Evolutionary conservation across 2,888 invertebrate genomes (phyloP).

Genomic region (Rhabditoides inermis): DNA sequence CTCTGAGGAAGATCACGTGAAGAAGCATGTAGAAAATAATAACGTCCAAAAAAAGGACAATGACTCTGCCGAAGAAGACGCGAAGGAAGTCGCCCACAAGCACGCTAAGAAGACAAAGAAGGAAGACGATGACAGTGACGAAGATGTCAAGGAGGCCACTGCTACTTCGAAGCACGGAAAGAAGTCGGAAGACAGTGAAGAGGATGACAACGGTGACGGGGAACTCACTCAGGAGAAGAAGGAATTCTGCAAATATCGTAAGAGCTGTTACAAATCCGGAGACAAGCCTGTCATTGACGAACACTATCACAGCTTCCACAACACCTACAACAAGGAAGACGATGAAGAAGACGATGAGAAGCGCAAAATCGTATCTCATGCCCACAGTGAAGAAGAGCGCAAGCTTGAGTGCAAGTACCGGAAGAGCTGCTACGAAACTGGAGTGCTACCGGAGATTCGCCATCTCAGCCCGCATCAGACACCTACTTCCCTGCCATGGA

Average conservation of each 20-base stretch:
- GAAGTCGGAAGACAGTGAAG: slow-evolving; percentile 1
- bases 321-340: no score
- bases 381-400: slow-evolving; percentile 9
- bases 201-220: background rate
- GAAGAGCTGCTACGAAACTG: slow-evolving; percentile 34
- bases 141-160: slow-evolving; percentile 19
- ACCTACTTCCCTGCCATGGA: no score
- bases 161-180: slow-evolving; percentile 8
- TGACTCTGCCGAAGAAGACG: slow-evolving; percentile 7
- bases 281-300: slow-evolving; percentile 17
- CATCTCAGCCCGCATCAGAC: no score
- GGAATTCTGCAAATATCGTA: slow-evolving; percentile 34
- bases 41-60: slow-evolving; percentile 10
- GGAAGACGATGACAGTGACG: slow-evolving; percentile 18
- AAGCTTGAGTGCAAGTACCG: slow-evolving; percentile 46
- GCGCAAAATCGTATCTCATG: background rate
- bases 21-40: no score
- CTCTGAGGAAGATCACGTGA: background rate
- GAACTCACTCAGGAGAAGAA: background rate
- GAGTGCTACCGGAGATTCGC: slow-evolving; percentile 15
- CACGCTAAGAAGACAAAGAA: no score
- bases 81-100: no score
- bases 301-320: slow-evolving; percentile 14
- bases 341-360: background rate
- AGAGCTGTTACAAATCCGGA: slow-evolving; percentile 45